These are phyloP conservation scores for Craseonycteris thonglongyai DNA, from an alignment of 2,113 vertebrate species.

Conservation along the genomic window DNA sequence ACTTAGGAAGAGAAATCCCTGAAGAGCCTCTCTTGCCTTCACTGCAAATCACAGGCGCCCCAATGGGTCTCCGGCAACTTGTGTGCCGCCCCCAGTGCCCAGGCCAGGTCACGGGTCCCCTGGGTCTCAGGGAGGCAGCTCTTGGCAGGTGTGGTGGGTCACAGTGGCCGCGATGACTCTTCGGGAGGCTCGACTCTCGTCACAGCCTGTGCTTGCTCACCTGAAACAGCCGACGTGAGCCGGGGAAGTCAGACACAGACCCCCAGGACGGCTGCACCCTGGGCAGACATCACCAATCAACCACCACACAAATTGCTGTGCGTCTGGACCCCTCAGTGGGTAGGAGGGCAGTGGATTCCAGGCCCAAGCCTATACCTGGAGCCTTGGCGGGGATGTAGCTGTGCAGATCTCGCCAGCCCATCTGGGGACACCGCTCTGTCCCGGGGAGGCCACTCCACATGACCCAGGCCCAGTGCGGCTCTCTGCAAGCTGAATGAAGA, in stretches of 20 bases:
- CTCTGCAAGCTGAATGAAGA: neutral
- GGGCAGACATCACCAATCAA: neutral
- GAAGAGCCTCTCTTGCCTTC: neutral
- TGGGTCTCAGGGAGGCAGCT: neutral
- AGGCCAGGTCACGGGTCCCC: fast-evolving
- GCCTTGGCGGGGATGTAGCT: neutral
- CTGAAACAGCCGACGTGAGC: too few species aligned
- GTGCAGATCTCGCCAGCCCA: fast-evolving
- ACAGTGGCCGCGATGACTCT: too few species aligned
- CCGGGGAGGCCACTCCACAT: neutral
- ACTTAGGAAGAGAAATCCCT: neutral
- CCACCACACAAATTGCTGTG: neutral
- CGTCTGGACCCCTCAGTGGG: neutral
- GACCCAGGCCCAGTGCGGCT: neutral
- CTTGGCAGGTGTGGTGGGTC: neutral
- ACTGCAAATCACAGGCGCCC: too few species aligned
- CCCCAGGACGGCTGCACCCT: fast-evolving
- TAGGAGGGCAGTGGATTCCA: too few species aligned
- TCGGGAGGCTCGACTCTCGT: neutral
- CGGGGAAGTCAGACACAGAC: neutral
- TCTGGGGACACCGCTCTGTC: neutral
- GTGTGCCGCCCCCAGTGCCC: neutral
- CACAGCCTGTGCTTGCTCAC: too few species aligned
- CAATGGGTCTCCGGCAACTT: neutral
- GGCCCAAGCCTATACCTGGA: too few species aligned